phyloP scores from a whole-genome alignment of 1,140 invertebrate species.

The Carcinoscorpius rotundicauda region DNA sequence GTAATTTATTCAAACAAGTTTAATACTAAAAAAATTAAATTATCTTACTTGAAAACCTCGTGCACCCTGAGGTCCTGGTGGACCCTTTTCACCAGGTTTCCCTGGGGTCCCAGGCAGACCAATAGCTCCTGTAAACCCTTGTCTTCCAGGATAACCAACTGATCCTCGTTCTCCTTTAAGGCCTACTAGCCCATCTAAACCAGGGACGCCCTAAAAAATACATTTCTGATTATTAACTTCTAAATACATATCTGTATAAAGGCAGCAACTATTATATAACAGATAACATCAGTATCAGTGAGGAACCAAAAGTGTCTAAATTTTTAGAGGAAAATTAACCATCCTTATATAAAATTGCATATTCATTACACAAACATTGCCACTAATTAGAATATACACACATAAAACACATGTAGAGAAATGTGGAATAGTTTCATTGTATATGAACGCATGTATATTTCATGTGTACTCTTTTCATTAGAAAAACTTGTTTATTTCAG shows the following conservation, averaged over 20 bases:
- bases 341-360: too few relatives aligned
- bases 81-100: constrained; percentile 52
- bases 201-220: constrained; percentile 50
- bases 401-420: too few relatives aligned
- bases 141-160: constrained; percentile 48
- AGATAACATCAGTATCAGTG: too few relatives aligned
- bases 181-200: constrained; percentile 67
- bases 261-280: background rate
- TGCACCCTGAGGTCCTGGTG: constrained; percentile 54
- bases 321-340: too few relatives aligned
- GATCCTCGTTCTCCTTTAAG: constrained; percentile 40
- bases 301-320: too few relatives aligned
- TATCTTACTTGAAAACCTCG: constrained; percentile 57
- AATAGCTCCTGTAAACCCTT: constrained; percentile 46
- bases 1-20: too few relatives aligned
- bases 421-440: too few relatives aligned
- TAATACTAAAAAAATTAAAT: constrained; percentile 1
- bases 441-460: too few relatives aligned
- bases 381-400: too few relatives aligned
- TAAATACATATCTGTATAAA: background rate
- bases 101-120: constrained; percentile 56
- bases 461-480: too few relatives aligned
- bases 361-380: too few relatives aligned
- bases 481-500: too few relatives aligned
- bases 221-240: constrained; percentile 15